Base-by-base conservation (phyloP, 2,797 vertebrate genomes). In the Sebastiscus albofasciatus region DNA sequence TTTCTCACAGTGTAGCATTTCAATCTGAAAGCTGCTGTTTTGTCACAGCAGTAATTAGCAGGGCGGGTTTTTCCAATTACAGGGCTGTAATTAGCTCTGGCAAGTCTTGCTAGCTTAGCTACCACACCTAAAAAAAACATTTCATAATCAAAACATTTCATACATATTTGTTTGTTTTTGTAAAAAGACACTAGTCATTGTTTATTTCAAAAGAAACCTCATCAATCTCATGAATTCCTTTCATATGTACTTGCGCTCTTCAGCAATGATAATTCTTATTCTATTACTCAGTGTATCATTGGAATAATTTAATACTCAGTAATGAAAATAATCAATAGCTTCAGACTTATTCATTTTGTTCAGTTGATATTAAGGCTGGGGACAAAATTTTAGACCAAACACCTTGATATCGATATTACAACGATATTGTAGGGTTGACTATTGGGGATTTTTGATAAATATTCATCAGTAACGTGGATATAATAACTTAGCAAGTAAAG, bases 21-120 rank as follows among this genome's bases (percentile, higher is more conserved):
- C 27, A 68, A 46, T 34, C 8, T 68, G 34, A 59, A 67, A 59
- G 36, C 54, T 68, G 55, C 20, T 24, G 36, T 5, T 67, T 59
- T 16, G 49, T 4, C 27, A 31, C 36, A 49, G 33, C 67, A 70
- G 67, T 26, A 67, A 67, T 67, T 49, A 31, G 26, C 5, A 5
- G 26, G 16, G 33, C 8, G 5, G 10, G 46, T 27, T 3, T 31
- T 31, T 27, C 7, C 11, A 10, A 55, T 49, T 67, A 29, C 65
- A 22, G 26, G 7, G 24, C 13, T 22, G 22, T 31, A 42, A 55
- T 42, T 11, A 75, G 2, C 33, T 54, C 16, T 56, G 33, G 14
- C 14, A 13, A 42, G 62, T 14, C 13, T 12, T n/a, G 16, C 5
- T 5, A 26, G 6, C 67, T 69, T 62, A 62, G 10, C 16, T 14